These are phyloP conservation scores for Drosophila hamatofila DNA, from an alignment of 2,888 invertebrate genomes.

Conservation along the genomic window DNA sequence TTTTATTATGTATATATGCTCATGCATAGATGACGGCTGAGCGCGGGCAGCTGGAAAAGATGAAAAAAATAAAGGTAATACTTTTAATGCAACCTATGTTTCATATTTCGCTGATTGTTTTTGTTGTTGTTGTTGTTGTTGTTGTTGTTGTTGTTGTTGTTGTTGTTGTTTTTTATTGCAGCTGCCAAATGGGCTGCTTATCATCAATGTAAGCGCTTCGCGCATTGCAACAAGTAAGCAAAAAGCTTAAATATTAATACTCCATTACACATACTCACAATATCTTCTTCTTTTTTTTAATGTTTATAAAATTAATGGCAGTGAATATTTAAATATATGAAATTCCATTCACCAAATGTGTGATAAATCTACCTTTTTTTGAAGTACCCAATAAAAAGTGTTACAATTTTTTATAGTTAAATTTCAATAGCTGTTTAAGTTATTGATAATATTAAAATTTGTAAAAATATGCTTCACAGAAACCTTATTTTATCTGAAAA, in stretches of 20 bases:
- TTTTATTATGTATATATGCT: slow-evolving; percentile 65
- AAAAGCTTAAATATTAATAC: slow-evolving; percentile 6
- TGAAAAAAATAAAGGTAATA: slow-evolving; percentile 54
- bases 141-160: slow-evolving; percentile 19
- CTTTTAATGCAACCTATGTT: slow-evolving; percentile 62
- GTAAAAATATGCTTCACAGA: too few relatives aligned
- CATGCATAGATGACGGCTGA: slow-evolving; percentile 18
- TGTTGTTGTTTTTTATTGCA: slow-evolving; percentile 41
- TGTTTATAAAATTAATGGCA: not conserved
- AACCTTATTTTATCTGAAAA: too few relatives aligned
- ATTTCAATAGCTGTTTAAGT: not conserved
- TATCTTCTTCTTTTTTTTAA: not conserved
- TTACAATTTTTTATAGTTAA: not conserved
- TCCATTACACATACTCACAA: not conserved
- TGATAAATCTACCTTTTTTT: not conserved
- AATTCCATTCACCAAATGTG: not conserved
- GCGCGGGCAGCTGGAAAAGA: slow-evolving; percentile 1
- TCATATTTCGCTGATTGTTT: slow-evolving; percentile 24
- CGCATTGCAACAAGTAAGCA: slow-evolving; percentile 24
- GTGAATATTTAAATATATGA: not conserved
- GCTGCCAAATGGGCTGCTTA: slow-evolving; percentile 68
- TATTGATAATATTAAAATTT: not conserved
- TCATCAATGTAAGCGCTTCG: slow-evolving; percentile 51
- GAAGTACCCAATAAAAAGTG: not conserved
- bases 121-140: slow-evolving; percentile 29